Evolutionary conservation across 2,797 vertebrate genomes (phyloP).

Genomic region (Antrozous pallidus): DNA sequence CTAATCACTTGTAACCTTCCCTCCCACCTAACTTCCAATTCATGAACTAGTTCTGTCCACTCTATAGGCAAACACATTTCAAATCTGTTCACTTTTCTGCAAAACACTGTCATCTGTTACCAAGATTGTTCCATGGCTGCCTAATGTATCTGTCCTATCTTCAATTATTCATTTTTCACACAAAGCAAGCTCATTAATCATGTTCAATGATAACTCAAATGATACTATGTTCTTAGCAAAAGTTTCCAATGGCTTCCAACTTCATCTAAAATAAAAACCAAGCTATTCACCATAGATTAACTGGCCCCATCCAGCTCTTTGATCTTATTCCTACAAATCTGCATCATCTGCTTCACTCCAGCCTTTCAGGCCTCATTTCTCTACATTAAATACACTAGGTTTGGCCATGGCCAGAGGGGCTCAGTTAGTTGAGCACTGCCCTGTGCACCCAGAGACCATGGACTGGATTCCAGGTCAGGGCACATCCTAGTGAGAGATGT

Average conservation of each 20-base stretch:
- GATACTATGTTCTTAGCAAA: not conserved
- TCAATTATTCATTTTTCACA: not conserved
- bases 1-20: not conserved
- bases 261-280: slow-evolving; percentile 9
- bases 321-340: not conserved
- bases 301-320: not conserved
- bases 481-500: too few species aligned
- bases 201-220: not conserved
- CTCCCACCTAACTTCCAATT: not conserved
- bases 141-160: not conserved
- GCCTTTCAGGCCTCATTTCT: not conserved
- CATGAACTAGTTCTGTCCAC: not conserved
- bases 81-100: not conserved
- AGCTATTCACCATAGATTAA: not conserved
- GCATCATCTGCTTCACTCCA: not conserved
- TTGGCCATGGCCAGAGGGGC: too few species aligned
- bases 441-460: too few species aligned
- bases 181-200: not conserved
- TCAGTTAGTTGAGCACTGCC: too few species aligned
- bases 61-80: not conserved
- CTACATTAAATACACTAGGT: not conserved
- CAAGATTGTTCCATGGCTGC: not conserved
- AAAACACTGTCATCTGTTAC: not conserved
- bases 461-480: too few species aligned
- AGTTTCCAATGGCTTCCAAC: not conserved